Base-by-base conservation (phyloP, 2,888 invertebrate species). In the Sycophila texana region DNA sequence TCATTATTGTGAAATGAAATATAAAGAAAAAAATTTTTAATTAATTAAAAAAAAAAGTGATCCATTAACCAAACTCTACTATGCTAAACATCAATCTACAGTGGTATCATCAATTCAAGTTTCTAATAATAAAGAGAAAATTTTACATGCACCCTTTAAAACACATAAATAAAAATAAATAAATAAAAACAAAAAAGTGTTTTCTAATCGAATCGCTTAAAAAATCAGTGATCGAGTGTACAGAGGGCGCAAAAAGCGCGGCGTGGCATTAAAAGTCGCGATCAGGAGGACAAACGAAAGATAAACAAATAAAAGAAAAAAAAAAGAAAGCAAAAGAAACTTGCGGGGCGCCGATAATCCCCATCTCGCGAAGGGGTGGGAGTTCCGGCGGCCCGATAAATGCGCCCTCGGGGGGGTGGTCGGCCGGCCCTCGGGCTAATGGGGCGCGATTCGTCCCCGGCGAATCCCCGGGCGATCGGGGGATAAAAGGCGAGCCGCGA, bases 381-480 rank as follows among this genome's bases (percentile, higher is more conserved):
- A 60, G 22, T 60, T 14, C 26, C 16, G 22, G 22, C 16, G 22
- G 26, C 26, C 16, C 26, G 39, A 39, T 39, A 39, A 39, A 39
- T 13, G 67, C 18, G 47, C 20, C 16, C 22, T 16, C 22, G 39
- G 39, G 30, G 30, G 13, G 5, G 26, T 13, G 30, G n/a, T 39
- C 16, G 73, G 16, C 39, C 39, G 79, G 47, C 61, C 26, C 0
- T 47, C 49, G 61, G 70, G 74, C 74, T 82, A 80, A 81, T 82
- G 81, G 82, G 66, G 66, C 63, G 70, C 81, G 79, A 83, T 82
- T 82, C 82, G 63, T 80, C 75, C 76, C 75, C 76, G 12, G 72
- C 66, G 22, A 63, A 70, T 70, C 75, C 79, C 79, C 65, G 65
- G 60, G 77, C 76, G 81, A 82, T 80, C 81, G 75, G 74, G 72